These are phyloP conservation scores for Myrmecobius fasciatus DNA, from an alignment of 2,113 vertebrate genomes.

Conservation along the genomic window DNA sequence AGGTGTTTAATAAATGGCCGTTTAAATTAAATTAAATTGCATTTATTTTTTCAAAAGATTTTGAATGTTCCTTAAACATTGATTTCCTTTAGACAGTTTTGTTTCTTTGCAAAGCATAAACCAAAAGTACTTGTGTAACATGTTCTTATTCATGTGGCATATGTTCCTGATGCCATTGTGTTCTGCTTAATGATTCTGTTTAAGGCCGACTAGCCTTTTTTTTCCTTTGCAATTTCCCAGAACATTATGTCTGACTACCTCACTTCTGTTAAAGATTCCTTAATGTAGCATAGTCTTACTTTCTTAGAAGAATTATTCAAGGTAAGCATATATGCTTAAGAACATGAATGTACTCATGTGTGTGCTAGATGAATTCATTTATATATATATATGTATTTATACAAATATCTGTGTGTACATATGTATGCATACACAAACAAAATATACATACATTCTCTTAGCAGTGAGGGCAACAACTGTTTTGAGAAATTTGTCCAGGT, in stretches of 20 bases:
- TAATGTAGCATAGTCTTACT: neutral
- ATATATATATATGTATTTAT: too few relatives aligned
- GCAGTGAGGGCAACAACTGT: neutral
- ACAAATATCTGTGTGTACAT: neutral
- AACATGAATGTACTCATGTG: conserved; percentile 8
- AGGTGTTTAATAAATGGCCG: neutral
- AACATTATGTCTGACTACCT: conserved; percentile 49
- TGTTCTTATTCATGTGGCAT: conserved; percentile 31
- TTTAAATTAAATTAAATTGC: neutral
- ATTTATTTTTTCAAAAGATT: neutral
- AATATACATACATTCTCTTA: too few relatives aligned
- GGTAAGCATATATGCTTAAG: conserved; percentile 27
- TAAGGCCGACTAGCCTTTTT: conserved; percentile 15
- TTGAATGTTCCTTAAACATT: neutral
- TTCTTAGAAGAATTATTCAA: conserved; percentile 10
- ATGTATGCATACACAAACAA: neutral
- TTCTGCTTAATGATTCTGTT: neutral
- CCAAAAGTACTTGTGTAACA: neutral
- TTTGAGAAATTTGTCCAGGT: neutral
- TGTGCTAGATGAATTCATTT: neutral
- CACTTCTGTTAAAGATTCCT: conserved; percentile 46
- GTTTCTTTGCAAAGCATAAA: neutral
- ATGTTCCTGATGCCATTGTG: neutral
- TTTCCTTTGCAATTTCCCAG: conserved; percentile 9
- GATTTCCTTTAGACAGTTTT: neutral